Percentiles rank a stretch among this genome's conserved stretches.
These are phyloP conservation scores for Pitta sordida DNA, from an alignment of 2,113 vertebrate species.

Conservation along the genomic window DNA sequence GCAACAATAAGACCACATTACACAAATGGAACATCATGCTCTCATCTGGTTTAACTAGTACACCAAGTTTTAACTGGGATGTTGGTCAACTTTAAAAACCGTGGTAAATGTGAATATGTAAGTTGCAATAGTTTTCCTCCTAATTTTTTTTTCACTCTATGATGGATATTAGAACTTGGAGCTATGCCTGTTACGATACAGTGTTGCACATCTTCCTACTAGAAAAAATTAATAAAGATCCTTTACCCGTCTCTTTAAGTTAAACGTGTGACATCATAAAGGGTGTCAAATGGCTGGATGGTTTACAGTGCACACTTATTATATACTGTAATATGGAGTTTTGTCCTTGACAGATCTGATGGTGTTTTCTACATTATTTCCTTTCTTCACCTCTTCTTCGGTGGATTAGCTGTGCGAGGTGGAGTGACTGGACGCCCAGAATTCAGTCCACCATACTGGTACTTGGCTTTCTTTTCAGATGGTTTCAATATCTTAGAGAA, in stretches of 20 bases:
- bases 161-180: slow-evolving; percentile 75
- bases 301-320: slow-evolving; percentile 86
- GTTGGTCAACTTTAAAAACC: slow-evolving; percentile 78
- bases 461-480: slow-evolving; percentile 95
- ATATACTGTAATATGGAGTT: slow-evolving; percentile 78
- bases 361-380: slow-evolving; percentile 64
- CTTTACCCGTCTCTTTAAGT: slow-evolving; percentile 85
- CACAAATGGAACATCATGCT: slow-evolving; percentile 82
- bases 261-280: slow-evolving; percentile 84
- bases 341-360: slow-evolving; percentile 81
- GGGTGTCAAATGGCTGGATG: slow-evolving; percentile 84
- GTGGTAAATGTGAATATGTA: slow-evolving; percentile 70
- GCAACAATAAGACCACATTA: slow-evolving; percentile 80
- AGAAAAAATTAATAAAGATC: slow-evolving; percentile 81
- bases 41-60: slow-evolving; percentile 77
- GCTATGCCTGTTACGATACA: slow-evolving; percentile 81
- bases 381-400: slow-evolving; percentile 94
- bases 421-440: slow-evolving; percentile 91
- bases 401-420: slow-evolving; percentile 89
- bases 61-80: slow-evolving; percentile 77
- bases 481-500: slow-evolving; percentile 88
- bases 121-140: slow-evolving; percentile 68
- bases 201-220: slow-evolving; percentile 81
- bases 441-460: slow-evolving; percentile 92
- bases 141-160: slow-evolving; percentile 68